Base-by-base conservation (phyloP, 1,140 invertebrate genomes). In the Drosophila parvula region DNA sequence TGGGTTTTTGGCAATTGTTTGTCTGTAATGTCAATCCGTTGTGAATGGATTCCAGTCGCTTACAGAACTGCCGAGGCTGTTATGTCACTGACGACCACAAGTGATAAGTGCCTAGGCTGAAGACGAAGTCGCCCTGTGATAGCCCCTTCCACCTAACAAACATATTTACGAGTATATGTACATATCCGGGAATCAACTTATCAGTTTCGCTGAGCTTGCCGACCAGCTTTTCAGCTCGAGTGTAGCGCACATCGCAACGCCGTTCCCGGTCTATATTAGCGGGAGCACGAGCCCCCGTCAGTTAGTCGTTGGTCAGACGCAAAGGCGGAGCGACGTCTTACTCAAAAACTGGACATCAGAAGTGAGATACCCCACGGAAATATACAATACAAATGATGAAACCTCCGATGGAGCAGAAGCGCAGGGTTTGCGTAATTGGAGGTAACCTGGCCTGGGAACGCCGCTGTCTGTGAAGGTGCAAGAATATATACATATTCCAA, bases 351-450 rank as follows among this genome's bases (percentile, higher is more conserved):
- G 5, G n/a, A 22, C 8, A 22, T 28, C 14, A 0, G 11, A 36
- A 34, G 8, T 4, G 1, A 8, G 12, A 16, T 22, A 38, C n/a
- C 16, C 12, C 30, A 32, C 2, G 8, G 6, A 60, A 22, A 36
- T 10, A 30, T 18, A 38, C 34, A 22, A 50, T 14, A 71, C 51
- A 32, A 64, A 81, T 83, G 74, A 65, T 65, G 27, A 78, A 89
- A 61, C 73, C 56, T 43, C 56, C 67, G 36, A 57, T 74, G 36
- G 45, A 76, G 27, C 69, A 90, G 28, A 68, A 79, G 41, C 68
- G 75, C 48, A 84, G 90, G 51, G 88, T 92, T 9, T 92, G 88
- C 71, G 94, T 97, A 5, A 94, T 97, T 58, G 96, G 96, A 30
- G 82, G 82, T 85, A 71, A 77, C 48, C 47, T 27, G n/a, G 8